A percentile compares a stretch with the other conserved stretches of the same genome.
Evolutionary conservation across 2,113 vertebrate genomes (phyloP).

Genomic region (Sarotherodon lohbergeri): DNA sequence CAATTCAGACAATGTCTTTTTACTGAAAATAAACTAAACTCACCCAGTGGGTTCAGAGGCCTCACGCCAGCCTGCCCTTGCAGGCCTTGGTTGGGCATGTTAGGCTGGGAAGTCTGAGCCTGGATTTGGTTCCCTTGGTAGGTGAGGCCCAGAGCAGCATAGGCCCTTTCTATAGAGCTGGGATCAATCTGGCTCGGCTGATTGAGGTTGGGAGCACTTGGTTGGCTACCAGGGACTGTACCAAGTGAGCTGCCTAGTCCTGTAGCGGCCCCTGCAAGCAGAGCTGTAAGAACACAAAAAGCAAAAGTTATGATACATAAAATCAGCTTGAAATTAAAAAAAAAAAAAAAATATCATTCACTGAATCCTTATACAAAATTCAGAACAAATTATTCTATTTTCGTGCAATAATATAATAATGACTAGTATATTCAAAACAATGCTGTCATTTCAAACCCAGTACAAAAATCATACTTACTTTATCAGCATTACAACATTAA

Average conservation of each 20-base stretch:
- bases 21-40: not conserved
- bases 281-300: conserved; percentile 71
- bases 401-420: not conserved
- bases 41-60: conserved; percentile 76
- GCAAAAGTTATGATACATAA: not conserved
- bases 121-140: conserved; percentile 96
- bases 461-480: not conserved
- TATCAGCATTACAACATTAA: not conserved
- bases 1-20: not conserved
- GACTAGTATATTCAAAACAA: not conserved
- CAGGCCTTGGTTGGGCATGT: conserved; percentile 72
- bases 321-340: not conserved
- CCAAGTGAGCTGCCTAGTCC: conserved; percentile 82
- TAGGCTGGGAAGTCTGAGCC: conserved; percentile 77
- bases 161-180: conserved; percentile 96
- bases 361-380: not conserved
- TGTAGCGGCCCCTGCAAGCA: conserved; percentile 79
- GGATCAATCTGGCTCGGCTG: conserved; percentile 94
- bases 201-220: conserved; percentile 83
- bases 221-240: conserved; percentile 82
- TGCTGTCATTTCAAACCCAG: not conserved
- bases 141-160: conserved; percentile 92
- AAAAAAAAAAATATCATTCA: not conserved
- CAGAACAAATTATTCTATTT: not conserved
- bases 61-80: conserved; percentile 85